These are phyloP conservation scores for Chauna torquata DNA, from an alignment of 2,113 vertebrate genomes.

Conservation along the genomic window DNA sequence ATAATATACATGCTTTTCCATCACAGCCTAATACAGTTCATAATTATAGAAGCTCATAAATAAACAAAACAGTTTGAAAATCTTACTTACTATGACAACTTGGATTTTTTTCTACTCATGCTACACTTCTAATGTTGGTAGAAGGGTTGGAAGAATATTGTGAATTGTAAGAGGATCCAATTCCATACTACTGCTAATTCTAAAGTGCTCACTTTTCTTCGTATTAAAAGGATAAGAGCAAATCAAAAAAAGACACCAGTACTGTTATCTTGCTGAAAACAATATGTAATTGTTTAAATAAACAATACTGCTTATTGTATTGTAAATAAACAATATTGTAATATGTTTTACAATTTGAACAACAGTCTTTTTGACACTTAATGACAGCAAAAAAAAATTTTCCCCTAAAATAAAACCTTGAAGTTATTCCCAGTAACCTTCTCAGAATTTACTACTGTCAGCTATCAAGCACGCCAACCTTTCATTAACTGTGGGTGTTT, in stretches of 20 bases:
- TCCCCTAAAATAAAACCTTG: neutral
- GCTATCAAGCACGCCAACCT: neutral
- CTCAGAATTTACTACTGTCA: neutral
- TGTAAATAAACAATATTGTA: too few relatives aligned
- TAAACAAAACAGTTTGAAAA: neutral
- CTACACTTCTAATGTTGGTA: neutral
- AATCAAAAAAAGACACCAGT: neutral
- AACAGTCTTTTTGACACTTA: neutral
- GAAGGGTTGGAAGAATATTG: neutral
- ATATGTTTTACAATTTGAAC: neutral
- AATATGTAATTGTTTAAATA: too few relatives aligned
- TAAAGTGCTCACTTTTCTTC: neutral
- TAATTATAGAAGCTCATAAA: neutral
- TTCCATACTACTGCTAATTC: neutral
- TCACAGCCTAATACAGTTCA: neutral
- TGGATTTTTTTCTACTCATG: neutral
- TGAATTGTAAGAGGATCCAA: neutral
- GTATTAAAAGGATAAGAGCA: neutral
- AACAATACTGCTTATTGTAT: too few relatives aligned
- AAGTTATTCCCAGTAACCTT: neutral
- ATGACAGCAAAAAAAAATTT: neutral
- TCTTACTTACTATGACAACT: neutral
- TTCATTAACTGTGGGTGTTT: neutral
- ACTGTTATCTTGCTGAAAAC: neutral
- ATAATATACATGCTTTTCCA: neutral